A percentile compares a stretch with the other conserved stretches of the same genome.
These are phyloP conservation scores for Chrysogorgia sp. DNA, from an alignment of 92 coral and sea anemone species.

Conservation along the genomic window DNA sequence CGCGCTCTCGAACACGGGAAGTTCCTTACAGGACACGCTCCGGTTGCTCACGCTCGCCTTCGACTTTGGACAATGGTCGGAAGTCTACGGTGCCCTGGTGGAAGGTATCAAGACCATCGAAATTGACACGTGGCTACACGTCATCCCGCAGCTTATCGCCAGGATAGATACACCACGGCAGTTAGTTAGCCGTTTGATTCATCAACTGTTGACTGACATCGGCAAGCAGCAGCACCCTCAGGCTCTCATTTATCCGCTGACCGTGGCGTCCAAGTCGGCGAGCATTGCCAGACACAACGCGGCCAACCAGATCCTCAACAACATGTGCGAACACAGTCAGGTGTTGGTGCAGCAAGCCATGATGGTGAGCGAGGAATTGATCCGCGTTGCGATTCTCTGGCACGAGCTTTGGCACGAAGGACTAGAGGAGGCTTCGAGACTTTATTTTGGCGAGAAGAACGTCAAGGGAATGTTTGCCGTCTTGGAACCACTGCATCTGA, in stretches of 20 bases:
- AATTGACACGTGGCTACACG: slow-evolving; percentile 97
- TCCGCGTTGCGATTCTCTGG: slow-evolving; percentile 98
- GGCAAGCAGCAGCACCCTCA: slow-evolving; percentile 70
- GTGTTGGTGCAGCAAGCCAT: slow-evolving; percentile 95
- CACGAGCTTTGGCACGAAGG: slow-evolving; percentile 99
- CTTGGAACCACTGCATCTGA: slow-evolving; percentile 91
- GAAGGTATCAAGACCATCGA: slow-evolving; percentile 98
- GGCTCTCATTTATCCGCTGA: slow-evolving; percentile 95
- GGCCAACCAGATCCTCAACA: slow-evolving; percentile 96
- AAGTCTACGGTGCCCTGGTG: slow-evolving; percentile 93
- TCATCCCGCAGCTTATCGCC: slow-evolving; percentile 94
- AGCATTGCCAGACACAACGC: slow-evolving; percentile 93
- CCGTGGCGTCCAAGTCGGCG: slow-evolving; percentile 99
- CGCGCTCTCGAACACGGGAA: slow-evolving; percentile 87
- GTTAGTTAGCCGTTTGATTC: slow-evolving; percentile 88
- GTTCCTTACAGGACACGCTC: slow-evolving; percentile 95
- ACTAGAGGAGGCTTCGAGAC: slow-evolving; percentile 93
- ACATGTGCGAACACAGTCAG: slow-evolving; percentile 99
- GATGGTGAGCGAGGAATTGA: slow-evolving; percentile 97
- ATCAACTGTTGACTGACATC: slow-evolving; percentile 92
- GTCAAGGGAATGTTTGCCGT: slow-evolving; percentile 97
- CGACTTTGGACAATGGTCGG: slow-evolving; percentile 91
- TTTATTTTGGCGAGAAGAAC: slow-evolving; percentile 96
- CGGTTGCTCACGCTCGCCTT: slow-evolving; percentile 92
- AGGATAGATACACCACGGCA: slow-evolving; percentile 98